Base-by-base conservation (phyloP, 2,888 invertebrate species). In the Thymelicus lineola region DNA sequence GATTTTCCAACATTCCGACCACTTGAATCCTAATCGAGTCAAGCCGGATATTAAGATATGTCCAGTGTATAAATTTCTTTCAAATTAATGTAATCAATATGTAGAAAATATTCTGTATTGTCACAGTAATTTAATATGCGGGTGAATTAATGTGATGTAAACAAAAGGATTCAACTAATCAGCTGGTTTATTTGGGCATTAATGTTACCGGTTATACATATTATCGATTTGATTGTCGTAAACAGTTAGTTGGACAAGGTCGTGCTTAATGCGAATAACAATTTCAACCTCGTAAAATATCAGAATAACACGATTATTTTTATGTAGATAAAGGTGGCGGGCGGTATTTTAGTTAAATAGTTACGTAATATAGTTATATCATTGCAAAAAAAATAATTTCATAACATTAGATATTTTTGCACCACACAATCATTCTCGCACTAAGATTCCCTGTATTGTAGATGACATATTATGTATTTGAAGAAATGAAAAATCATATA, bases 181-280 rank as follows among this genome's bases (percentile, higher is more conserved):
- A 86, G 83, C 84, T 84, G 81, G 78, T 77, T 73, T 71, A 53
- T 65, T 70, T 72, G 77, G 75, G 79, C 80, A 77, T 77, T 74
- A 78, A 78, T 75, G 82, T 4, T 79, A 70, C 71, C 72, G 69
- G 71, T 74, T 70, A 86, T 81, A 77, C 82, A 84, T 85, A 83
- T 81, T 81, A 77, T 82, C 85, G 83, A 81, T 84, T 82, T 80
- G 17, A 17, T 70, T 72, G 73, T 76, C 71, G 76, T 73, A 62
- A 85, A 88, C 89, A 86, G 88, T 87, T 88, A 86, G 78, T 74
- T 75, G 75, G 57, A 57, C 89, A 88, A 88, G 88, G 88, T 83
- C 88, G 82, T 76, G 75, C 61, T 64, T 70, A 70, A 75, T 73
- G 57, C 68, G 45, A 68, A 70, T 53, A 73, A 48, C 53, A 66